phyloP scores from a whole-genome alignment of 2,888 invertebrate genomes.

The Temnothorax unifasciatus region DNA sequence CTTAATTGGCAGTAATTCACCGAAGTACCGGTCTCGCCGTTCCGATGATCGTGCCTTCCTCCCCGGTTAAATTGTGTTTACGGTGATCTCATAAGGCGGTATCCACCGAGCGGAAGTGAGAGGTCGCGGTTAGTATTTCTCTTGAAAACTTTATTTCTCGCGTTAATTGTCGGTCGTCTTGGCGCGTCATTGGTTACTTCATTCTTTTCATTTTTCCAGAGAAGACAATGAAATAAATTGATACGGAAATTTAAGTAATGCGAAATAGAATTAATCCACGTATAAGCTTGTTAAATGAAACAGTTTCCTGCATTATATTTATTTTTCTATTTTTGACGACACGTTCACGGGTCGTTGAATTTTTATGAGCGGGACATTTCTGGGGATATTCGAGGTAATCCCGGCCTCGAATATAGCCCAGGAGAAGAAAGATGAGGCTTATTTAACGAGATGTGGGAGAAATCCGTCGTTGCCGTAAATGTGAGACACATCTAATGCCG shows the following conservation, averaged over 20 bases:
- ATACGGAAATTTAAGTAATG: not conserved
- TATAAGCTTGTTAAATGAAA: not conserved
- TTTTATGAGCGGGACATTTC: slow-evolving; percentile 5
- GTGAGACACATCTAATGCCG: slow-evolving; percentile 9
- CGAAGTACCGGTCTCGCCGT: slow-evolving; percentile 62
- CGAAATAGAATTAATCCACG: not conserved
- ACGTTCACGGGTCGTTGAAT: not conserved
- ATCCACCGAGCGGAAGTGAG: slow-evolving; percentile 72
- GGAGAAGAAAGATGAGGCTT: slow-evolving; percentile 25
- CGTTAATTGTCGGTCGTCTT: slow-evolving; percentile 14
- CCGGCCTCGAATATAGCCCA: not conserved
- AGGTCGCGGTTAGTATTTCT: slow-evolving; percentile 64
- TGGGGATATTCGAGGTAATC: slow-evolving; percentile 4
- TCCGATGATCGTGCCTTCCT: slow-evolving; percentile 38
- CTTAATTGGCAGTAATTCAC: slow-evolving; percentile 76
- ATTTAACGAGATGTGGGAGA: slow-evolving; percentile 33
- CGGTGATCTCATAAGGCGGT: slow-evolving; percentile 66
- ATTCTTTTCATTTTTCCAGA: not conserved
- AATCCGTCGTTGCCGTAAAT: slow-evolving; percentile 34
- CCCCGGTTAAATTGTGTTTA: slow-evolving; percentile 62
- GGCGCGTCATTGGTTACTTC: too few relatives aligned
- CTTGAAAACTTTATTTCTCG: slow-evolving; percentile 33
- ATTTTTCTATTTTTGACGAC: not conserved
- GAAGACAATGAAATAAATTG: not conserved
- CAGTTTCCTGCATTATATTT: too few relatives aligned